Conservation (phyloP, 92 coral and sea anemone genomes). For the Siderastrea siderea region DNA sequence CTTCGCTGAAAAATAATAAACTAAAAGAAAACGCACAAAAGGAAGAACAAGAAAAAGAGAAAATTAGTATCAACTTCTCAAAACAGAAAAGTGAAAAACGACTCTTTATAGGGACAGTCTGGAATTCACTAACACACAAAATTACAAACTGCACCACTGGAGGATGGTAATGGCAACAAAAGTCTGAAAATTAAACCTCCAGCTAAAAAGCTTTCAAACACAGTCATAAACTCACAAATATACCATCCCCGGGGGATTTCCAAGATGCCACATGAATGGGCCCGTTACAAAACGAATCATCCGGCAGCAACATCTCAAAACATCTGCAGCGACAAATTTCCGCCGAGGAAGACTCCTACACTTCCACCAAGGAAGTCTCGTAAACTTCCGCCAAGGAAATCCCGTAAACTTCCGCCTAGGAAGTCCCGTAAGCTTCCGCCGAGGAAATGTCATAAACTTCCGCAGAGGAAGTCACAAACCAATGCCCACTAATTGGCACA, state of each 20-base stretch:
- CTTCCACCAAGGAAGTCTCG: no score
- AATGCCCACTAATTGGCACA: no score
- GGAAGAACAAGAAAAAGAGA: neutral
- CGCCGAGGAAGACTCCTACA: no score
- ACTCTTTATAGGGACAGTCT: neutral
- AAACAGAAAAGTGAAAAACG: neutral
- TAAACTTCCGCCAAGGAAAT: no score
- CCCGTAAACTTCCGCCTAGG: no score
- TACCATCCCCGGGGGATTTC: neutral
- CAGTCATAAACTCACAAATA: neutral
- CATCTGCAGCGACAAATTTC: no score
- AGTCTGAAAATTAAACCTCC: slow-evolving; percentile 10
- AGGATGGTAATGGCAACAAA: neutral
- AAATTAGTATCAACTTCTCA: neutral
- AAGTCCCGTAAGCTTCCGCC: no score
- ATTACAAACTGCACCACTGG: neutral
- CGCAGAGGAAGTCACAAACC: no score
- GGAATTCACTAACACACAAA: neutral
- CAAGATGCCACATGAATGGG: neutral
- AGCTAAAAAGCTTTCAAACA: neutral
- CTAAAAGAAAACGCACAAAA: neutral
- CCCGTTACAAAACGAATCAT: no score
- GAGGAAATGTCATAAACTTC: no score
- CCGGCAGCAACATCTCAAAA: no score
- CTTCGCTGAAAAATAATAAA: slow-evolving; percentile 1